Base-by-base conservation (phyloP, 2,797 vertebrate genomes). In the Manis crassicaudata region DNA sequence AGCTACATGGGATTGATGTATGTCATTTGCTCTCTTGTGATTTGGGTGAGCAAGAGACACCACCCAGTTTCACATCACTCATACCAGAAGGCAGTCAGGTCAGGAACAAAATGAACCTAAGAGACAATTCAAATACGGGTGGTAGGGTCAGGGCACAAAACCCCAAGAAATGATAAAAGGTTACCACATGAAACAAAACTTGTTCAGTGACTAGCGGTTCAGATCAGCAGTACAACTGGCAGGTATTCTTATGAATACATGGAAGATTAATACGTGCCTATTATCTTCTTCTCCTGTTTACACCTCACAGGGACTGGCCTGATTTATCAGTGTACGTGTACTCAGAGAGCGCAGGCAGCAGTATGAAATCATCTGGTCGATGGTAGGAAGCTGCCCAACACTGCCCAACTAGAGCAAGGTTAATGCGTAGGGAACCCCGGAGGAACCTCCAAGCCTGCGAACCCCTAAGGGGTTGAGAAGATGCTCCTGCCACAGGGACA, bases 331-430 rank as follows among this genome's bases (percentile, higher is more conserved):
- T 5, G 43, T 37, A n/a, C 11, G 27, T 2, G 27, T 13, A 17
- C 37, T 21, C 37, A 11, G 43, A 4, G 56, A 25, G 3, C 7
- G n/a, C 35, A 10, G 2, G 29, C 7, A 8, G 1, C n/a, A 0
- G 20, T 29, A 2, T 3, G 5, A 37, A 23, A 16, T 40, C 79
- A 17, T 18, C 14, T 0, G 1, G 13, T 50, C 10, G 1, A 6
- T 1, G 0, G 9, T 1, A 60, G 43, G 37, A 27, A 11, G 4
- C 0, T 0, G 4, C 37, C 46, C 13, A 2, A 52, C 25, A 12
- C 1, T 5, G 8, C 52, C 37, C 46, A 32, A 54, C 54, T 46
- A 16, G 60, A 87, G 65, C 76, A 73, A 21, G 60, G 43, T 8
- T 35, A 40, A 65, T 27, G 58, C 7, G 23, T 8, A 23, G 76